Conservation (phyloP, 1,140 invertebrate genomes). For the Drosophila azteca region DNA sequence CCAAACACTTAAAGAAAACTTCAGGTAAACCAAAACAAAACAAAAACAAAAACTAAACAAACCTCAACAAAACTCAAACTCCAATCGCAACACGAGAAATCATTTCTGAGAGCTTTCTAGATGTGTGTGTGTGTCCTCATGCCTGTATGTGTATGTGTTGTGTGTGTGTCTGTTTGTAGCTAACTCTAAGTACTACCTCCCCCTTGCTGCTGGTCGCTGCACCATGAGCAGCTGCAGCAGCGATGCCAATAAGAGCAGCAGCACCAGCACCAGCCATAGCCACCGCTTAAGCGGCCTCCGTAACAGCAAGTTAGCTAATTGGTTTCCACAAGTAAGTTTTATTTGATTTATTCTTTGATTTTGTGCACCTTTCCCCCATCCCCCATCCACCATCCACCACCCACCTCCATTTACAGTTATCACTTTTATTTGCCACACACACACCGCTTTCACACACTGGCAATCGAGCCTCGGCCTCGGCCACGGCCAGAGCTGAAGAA, state of each 20-base stretch:
- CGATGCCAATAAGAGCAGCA: constrained; percentile 14
- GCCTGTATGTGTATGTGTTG: constrained; percentile 14
- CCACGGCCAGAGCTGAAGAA: not conserved
- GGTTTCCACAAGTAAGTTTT: constrained; percentile 77
- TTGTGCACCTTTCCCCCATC: not conserved
- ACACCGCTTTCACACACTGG: constrained; percentile 40
- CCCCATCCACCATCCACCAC: no score
- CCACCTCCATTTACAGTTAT: constrained; percentile 12
- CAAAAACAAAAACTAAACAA: no score
- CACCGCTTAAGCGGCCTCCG: constrained; percentile 44
- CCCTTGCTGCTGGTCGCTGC: constrained; percentile 15
- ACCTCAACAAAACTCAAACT: not conserved
- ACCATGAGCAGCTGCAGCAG: constrained; percentile 49
- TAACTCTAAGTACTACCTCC: not conserved
- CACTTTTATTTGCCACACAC: constrained; percentile 36
- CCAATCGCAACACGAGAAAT: constrained; percentile 28
- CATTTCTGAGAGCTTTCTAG: constrained; percentile 42
- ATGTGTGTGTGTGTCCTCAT: constrained; percentile 13
- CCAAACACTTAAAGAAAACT: not conserved
- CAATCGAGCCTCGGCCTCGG: not conserved
- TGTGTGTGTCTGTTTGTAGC: constrained; percentile 34
- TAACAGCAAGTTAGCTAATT: constrained; percentile 68
- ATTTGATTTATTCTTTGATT: constrained; percentile 51
- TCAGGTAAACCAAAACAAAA: constrained; percentile 4
- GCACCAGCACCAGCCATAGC: constrained; percentile 29